Evolutionary conservation across 2,888 invertebrate genomes (phyloP).

Genomic region (Ophioninae sp.): DNA sequence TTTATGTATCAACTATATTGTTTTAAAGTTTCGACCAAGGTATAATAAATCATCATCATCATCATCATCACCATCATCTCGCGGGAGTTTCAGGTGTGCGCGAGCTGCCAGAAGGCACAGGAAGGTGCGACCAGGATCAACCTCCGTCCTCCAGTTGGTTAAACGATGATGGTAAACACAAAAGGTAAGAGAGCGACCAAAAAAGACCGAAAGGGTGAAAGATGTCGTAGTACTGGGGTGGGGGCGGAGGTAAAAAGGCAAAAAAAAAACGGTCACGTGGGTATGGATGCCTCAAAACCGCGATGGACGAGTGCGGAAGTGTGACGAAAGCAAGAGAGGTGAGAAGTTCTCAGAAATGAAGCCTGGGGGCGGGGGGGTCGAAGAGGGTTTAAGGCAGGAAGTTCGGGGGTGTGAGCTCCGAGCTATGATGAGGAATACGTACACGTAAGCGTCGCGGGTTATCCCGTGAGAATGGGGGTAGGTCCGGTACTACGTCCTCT

Average conservation of each 20-base stretch:
- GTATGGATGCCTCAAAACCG: conserved; percentile 36
- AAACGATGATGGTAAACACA: conserved; percentile 67
- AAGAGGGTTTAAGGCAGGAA: conserved; percentile 53
- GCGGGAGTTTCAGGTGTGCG: conserved; percentile 10
- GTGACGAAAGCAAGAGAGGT: conserved; percentile 55
- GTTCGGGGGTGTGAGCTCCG: conserved; percentile 65
- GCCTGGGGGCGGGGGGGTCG: conserved; percentile 4
- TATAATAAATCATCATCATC: no score
- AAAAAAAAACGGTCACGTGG: conserved; percentile 8
- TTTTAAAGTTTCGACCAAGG: no score
- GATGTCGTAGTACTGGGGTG: conserved; percentile 45
- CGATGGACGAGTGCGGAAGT: conserved; percentile 34
- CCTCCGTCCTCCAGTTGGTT: conserved; percentile 43
- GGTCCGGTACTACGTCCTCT: conserved; percentile 48
- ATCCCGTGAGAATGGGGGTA: conserved; percentile 69
- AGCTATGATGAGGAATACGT: conserved; percentile 60
- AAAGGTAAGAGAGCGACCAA: conserved; percentile 60
- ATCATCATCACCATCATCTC: background rate
- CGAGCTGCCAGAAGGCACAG: conserved; percentile 60
- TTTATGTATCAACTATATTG: no score
- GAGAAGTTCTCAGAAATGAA: conserved; percentile 60
- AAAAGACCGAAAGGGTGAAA: conserved; percentile 59
- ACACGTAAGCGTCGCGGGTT: conserved; percentile 42
- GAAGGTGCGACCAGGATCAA: conserved; percentile 63
- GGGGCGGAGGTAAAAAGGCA: conserved; percentile 48